A percentile compares a stretch with the other conserved stretches of the same genome.
Conservation (phyloP, 1,140 invertebrate species). For the Forficula auricularia region DNA sequence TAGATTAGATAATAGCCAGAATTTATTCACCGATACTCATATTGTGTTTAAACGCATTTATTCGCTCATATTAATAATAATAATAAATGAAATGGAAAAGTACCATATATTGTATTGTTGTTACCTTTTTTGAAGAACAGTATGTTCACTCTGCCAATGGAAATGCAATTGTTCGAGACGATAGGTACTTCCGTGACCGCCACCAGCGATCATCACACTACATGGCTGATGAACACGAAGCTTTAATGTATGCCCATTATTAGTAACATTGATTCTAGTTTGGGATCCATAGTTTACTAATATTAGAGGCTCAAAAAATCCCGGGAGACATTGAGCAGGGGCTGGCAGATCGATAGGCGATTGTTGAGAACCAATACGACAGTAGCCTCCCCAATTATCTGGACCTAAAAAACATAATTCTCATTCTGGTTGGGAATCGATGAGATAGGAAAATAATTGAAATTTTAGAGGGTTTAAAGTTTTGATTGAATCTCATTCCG, state of each 20-base stretch:
- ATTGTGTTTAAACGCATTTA: too few relatives aligned
- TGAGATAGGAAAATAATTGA: neutral
- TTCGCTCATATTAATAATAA: too few relatives aligned
- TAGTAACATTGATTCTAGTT: conserved; percentile 9
- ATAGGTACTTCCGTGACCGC: conserved; percentile 35
- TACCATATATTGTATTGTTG: too few relatives aligned
- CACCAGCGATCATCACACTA: conserved; percentile 17
- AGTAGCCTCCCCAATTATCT: conserved; percentile 11
- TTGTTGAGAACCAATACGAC: conserved; percentile 9
- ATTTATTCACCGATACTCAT: too few relatives aligned
- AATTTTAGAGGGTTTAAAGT: neutral
- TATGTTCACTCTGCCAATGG: conserved; percentile 65
- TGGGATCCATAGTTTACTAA: conserved; percentile 10
- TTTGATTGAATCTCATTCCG: neutral
- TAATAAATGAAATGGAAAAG: too few relatives aligned
- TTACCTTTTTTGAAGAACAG: conserved; percentile 34
- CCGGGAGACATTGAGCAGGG: neutral
- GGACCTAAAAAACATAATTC: conserved; percentile 6
- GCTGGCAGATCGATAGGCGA: conserved; percentile 13
- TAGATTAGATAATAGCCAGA: too few relatives aligned
- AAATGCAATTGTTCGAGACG: conserved; percentile 51
- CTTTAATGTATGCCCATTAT: conserved; percentile 15
- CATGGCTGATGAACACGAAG: conserved; percentile 1
- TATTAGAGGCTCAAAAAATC: conserved; percentile 9
- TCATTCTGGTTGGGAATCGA: too few relatives aligned